phyloP scores from a whole-genome alignment of 2,113 vertebrate species.

The Xenus cinereus region DNA sequence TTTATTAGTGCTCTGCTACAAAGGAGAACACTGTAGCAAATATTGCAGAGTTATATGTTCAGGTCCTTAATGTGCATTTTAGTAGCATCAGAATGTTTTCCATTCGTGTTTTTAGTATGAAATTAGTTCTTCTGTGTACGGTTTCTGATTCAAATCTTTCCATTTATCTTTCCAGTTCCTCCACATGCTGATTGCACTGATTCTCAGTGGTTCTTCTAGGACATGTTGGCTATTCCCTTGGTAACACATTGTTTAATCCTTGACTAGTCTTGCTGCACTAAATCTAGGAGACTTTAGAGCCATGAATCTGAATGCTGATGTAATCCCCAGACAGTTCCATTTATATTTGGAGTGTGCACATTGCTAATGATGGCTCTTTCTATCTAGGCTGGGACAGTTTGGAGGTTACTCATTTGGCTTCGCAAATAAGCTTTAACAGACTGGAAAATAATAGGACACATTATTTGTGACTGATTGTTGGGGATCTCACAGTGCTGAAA shows the following conservation, averaged over 20 bases:
- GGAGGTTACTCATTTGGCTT: background rate
- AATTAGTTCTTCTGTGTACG: background rate
- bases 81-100: background rate
- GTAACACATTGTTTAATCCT: conserved; percentile 5
- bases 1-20: background rate
- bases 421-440: background rate
- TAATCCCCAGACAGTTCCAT: background rate
- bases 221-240: background rate
- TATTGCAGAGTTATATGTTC: background rate
- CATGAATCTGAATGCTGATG: background rate
- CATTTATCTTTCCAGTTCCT: background rate
- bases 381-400: background rate
- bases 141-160: background rate
- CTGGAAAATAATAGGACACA: background rate
- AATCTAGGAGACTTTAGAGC: background rate
- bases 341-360: background rate
- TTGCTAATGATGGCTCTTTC: background rate
- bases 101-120: background rate
- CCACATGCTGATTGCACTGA: background rate
- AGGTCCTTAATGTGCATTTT: background rate
- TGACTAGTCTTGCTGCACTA: conserved; percentile 8
- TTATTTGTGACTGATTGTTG: background rate
- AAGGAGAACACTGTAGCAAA: background rate
- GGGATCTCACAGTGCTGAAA: background rate
- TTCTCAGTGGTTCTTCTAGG: background rate